Percentiles rank a stretch among this genome's conserved stretches.
These are phyloP conservation scores for Gastracanthus pulcherrimus DNA, from an alignment of 2,888 invertebrate genomes.

Conservation along the genomic window DNA sequence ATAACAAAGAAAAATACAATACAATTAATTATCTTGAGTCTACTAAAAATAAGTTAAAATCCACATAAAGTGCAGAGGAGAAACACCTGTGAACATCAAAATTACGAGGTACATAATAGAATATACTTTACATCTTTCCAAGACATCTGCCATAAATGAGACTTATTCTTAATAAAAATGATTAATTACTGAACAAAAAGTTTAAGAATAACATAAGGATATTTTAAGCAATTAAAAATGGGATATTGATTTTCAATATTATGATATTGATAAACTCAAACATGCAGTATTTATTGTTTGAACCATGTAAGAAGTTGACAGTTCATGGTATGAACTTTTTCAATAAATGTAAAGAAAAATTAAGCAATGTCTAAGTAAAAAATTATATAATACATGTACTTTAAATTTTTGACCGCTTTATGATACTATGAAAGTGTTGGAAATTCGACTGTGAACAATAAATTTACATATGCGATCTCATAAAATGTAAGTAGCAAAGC, in stretches of 20 bases:
- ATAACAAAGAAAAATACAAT: conserved; percentile 71
- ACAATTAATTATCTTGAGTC: conserved; percentile 21
- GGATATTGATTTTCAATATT: conserved; percentile 32
- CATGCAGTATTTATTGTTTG: conserved; percentile 47
- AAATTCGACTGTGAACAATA: conserved; percentile 32
- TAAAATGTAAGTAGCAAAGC: conserved; percentile 53
- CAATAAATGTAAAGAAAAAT: conserved; percentile 23
- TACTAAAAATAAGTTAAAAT: conserved; percentile 43
- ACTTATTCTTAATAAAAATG: conserved; percentile 26
- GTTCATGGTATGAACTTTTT: not conserved
- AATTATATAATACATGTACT: no score
- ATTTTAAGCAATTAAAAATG: conserved; percentile 9
- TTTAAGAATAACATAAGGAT: not conserved
- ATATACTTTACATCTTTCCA: conserved; percentile 35
- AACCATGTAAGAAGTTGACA: not conserved
- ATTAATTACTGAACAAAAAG: conserved; percentile 36
- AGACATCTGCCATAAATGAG: conserved; percentile 28
- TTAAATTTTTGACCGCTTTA: conserved; percentile 9
- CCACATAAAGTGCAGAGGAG: conserved; percentile 60
- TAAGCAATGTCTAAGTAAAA: conserved; percentile 42
- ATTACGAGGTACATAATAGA: conserved; percentile 45
- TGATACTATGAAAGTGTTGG: conserved; percentile 14
- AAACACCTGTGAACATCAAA: conserved; percentile 59
- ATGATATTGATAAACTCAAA: conserved; percentile 26
- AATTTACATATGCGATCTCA: conserved; percentile 34